Base-by-base conservation (phyloP, 2,797 vertebrate species). In the Limosa lapponica region DNA sequence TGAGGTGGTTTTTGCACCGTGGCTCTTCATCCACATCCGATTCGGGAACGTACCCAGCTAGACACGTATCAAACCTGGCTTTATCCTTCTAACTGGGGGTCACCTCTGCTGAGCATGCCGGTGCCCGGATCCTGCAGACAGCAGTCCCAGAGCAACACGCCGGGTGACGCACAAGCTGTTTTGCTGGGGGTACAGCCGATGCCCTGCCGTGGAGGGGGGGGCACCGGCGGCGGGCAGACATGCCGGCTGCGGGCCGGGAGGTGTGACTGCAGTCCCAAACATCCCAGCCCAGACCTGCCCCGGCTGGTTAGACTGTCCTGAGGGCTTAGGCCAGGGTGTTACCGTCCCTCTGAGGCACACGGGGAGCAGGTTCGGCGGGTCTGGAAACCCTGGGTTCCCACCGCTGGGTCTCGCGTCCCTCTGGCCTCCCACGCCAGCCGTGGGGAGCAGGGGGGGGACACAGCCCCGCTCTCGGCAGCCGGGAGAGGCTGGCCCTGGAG, bases 261-360 rank as follows among this genome's bases (percentile, higher is more conserved):
- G 55, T 0, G 3, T 93, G 95, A 78, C 67, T 89, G 36, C 61
- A n/a, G 49, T 30, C 71, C 59, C 92, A 95, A 93, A 78, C 65
- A 90, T 52, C 79, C 1, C 2, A 77, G 71, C 71, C 32, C 52
- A 61, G 89, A 78, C 67, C 91, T 87, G 93, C 67, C 82, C 91
- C 0, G 11, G 87, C 95, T 81, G 87, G 82, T 95, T 91, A 71
- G 92, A 79, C 89, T 96, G 95, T 95, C 92, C 95, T 0, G 27
- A 93, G 93, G 89, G 92, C 74, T 96, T 71, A 90, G 88, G 87
- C 93, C 95, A 82, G 90, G 95, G 96, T 89, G 95, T 94, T 96
- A 78, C 88, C 82, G 10, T 61, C 73, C 83, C 90, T 93, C 51
- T 0, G 1, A 95, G 90, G 92, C 7, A 5, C 7, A 5, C 1